Evolutionary conservation across 2,888 invertebrate genomes (phyloP).

Genomic region (Lucinisca nassula): DNA sequence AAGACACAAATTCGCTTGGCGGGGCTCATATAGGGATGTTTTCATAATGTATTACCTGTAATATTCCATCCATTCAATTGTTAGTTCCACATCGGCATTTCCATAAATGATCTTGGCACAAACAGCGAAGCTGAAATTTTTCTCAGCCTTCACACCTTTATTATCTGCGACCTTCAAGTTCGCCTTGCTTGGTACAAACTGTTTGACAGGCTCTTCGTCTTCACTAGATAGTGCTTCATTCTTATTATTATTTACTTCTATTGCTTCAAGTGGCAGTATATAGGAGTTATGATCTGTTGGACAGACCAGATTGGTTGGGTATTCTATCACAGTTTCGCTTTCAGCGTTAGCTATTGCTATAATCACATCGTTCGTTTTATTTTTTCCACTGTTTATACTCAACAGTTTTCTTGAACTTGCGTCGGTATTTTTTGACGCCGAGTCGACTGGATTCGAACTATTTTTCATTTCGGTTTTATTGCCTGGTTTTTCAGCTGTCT

Average conservation of each 20-base stretch:
- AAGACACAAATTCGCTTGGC: too few relatives aligned
- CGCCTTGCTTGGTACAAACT: too few relatives aligned
- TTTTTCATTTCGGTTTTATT: neutral
- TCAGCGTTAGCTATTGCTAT: too few relatives aligned
- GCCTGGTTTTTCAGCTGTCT: neutral
- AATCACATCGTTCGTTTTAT: too few relatives aligned
- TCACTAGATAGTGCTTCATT: neutral
- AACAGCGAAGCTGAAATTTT: neutral
- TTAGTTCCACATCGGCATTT: neutral
- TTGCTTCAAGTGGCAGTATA: neutral
- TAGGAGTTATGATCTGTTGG: neutral
- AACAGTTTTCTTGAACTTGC: too few relatives aligned
- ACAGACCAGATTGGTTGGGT: neutral
- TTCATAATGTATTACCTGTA: too few relatives aligned
- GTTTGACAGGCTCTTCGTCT: too few relatives aligned
- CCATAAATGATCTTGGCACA: neutral
- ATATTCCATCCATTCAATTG: constrained; percentile 1
- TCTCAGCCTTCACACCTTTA: neutral
- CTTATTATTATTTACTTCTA: neutral
- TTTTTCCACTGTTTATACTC: too few relatives aligned
- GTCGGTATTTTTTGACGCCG: too few relatives aligned
- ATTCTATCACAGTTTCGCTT: neutral
- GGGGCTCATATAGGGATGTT: too few relatives aligned
- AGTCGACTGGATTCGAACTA: neutral
- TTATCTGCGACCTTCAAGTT: neutral